These are phyloP conservation scores for Limonius californicus DNA, from an alignment of 1,140 invertebrate genomes.

Conservation along the genomic window DNA sequence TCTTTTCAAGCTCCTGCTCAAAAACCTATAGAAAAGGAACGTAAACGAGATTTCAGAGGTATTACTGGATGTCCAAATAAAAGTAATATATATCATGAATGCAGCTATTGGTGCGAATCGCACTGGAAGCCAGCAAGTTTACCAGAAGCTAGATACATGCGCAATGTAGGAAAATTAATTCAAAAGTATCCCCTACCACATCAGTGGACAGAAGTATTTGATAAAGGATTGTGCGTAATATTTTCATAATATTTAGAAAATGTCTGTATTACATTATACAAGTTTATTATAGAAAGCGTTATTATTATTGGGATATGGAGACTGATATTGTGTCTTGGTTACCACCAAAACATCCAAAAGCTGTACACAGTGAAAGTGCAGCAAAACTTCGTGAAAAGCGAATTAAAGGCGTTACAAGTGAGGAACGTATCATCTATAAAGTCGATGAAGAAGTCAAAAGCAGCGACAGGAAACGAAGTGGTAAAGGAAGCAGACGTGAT, in stretches of 20 bases:
- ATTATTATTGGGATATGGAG: slow-evolving; percentile 93
- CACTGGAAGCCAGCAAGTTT: slow-evolving; percentile 76
- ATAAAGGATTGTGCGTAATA: slow-evolving; percentile 71
- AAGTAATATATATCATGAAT: slow-evolving; percentile 92
- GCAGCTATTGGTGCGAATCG: slow-evolving; percentile 83
- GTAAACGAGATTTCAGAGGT: slow-evolving; percentile 55
- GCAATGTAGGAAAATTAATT: slow-evolving; percentile 70
- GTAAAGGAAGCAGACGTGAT: slow-evolving; percentile 29
- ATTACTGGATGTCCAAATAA: slow-evolving; percentile 92
- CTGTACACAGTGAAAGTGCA: slow-evolving; percentile 74
- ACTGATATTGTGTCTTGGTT: slow-evolving; percentile 94
- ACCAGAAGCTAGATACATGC: slow-evolving; percentile 72
- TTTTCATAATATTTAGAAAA: no score
- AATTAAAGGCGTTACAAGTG: slow-evolving; percentile 24
- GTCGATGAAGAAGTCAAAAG: slow-evolving; percentile 25
- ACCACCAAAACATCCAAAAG: slow-evolving; percentile 87
- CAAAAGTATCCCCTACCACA: slow-evolving; percentile 88
- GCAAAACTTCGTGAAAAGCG: slow-evolving; percentile 71
- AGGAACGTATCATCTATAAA: slow-evolving; percentile 18
- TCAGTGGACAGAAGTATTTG: slow-evolving; percentile 92
- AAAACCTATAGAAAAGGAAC: slow-evolving; percentile 35
- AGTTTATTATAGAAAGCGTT: slow-evolving; percentile 61
- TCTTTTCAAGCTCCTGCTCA: slow-evolving; percentile 33
- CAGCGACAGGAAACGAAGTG: slow-evolving; percentile 26
- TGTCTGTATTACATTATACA: slow-evolving; percentile 3